These are phyloP conservation scores for Stenodera caucasica DNA, from an alignment of 2,888 invertebrate species.

Conservation along the genomic window DNA sequence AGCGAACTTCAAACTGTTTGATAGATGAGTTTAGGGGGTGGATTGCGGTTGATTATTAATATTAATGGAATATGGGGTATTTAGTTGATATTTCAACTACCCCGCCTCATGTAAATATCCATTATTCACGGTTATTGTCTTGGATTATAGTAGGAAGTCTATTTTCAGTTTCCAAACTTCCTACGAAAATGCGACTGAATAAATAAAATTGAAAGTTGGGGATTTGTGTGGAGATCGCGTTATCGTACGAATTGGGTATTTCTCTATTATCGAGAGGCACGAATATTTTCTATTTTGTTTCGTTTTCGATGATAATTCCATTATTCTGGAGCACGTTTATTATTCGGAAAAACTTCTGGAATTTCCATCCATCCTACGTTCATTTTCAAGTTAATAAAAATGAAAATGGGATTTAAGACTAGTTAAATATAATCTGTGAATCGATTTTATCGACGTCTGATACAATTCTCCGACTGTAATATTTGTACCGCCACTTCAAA, in stretches of 20 bases:
- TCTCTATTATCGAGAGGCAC: too few relatives aligned
- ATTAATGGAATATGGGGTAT: background rate
- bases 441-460: background rate
- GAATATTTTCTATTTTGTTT: background rate
- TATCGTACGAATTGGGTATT: too few relatives aligned
- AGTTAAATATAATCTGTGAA: background rate
- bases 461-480: background rate
- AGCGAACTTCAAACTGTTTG: background rate
- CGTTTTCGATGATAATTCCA: background rate
- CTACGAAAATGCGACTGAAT: too few relatives aligned
- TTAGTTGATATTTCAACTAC: background rate
- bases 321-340: background rate
- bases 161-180: too few relatives aligned
- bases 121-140: too few relatives aligned
- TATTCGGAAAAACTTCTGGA: background rate
- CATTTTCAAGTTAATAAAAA: background rate
- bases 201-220: too few relatives aligned
- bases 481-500: conserved; percentile 4
- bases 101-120: too few relatives aligned
- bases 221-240: too few relatives aligned
- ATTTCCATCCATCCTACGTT: background rate
- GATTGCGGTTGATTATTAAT: background rate
- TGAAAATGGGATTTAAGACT: background rate
- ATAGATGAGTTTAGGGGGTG: background rate
- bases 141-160: too few relatives aligned